Evolutionary conservation across 2,113 vertebrate genomes (phyloP), one percentile per base, ranked within the genome.

Genomic region (Grammomys surdaster): DNA sequence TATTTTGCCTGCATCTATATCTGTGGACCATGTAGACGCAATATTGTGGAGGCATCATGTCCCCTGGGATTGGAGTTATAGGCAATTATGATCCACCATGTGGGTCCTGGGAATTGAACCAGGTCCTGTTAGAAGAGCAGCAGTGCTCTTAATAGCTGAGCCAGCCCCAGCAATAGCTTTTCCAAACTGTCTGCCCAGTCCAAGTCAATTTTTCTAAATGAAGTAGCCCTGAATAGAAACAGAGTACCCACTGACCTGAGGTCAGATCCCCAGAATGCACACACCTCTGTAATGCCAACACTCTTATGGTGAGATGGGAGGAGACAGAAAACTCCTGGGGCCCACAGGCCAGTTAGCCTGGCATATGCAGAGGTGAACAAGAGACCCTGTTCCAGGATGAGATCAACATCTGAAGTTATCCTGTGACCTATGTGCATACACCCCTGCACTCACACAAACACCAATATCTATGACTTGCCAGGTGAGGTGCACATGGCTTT

Each of bases 151-250:
- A 82, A 82, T 13, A 26, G 36, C 56, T 82, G 80, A 40, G 56
- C 54, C 80, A 82, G 56, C 12, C 22, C 24, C 80, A 60, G 56
- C 56, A 84, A 58, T 9, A 60, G 22, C 26, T 84, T 84, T 84
- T 91, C 88, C 88, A 88, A 94, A 91, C 7, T 91, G 87, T 28
- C 84, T 72, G 28, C 20, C 4, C 70, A 75, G 54, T 16, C 78
- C 84, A 63, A 58, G 6, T 3, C 54, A 67, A 28, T 63, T n/a
- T 95, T 88, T 73, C 43, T 58, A 95, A 91, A 93, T 31, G 40
- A 93, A 93, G 76, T 7, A 58, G 51, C 22, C 78, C 33, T 56
- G 54, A 82, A 7, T 82, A 28, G 24, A 65, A 65, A 28, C 26
- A 12, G 63, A 65, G 26, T 65, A 65, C 63, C 63, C 63, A 65